phyloP scores from a whole-genome alignment of 2,797 vertebrate species.

The Epinephelus awoara region DNA sequence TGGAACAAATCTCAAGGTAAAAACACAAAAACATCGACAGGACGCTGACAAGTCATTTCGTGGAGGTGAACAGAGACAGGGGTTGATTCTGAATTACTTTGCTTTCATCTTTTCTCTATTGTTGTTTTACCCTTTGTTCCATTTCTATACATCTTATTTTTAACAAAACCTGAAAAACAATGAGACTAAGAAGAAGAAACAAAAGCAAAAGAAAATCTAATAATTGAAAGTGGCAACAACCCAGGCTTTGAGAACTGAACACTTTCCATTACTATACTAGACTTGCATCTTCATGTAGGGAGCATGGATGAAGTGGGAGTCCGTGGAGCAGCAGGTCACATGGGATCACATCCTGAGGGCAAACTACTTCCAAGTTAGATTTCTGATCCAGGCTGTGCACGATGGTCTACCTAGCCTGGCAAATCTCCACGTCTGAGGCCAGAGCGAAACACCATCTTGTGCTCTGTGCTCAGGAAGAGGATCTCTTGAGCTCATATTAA shows the following conservation, averaged over 20 bases:
- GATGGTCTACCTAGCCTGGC: too few species aligned
- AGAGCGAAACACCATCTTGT: too few species aligned
- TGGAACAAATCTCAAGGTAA: not conserved
- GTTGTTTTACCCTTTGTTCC: not conserved
- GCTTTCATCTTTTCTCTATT: not conserved
- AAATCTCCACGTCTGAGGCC: too few species aligned
- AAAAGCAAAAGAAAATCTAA: not conserved
- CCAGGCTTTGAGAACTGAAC: not conserved
- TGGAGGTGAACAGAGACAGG: not conserved
- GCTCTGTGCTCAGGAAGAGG: too few species aligned
- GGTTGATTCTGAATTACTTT: not conserved
- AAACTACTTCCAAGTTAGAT: too few species aligned
- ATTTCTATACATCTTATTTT: not conserved
- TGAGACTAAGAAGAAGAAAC: not conserved
- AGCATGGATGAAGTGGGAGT: too few species aligned
- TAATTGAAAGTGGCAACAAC: not conserved
- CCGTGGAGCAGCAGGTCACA: too few species aligned
- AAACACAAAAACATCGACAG: not conserved
- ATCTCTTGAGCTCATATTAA: too few species aligned
- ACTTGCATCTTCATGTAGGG: too few species aligned
- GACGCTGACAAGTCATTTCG: not conserved
- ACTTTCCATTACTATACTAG: not conserved
- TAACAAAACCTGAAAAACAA: not conserved
- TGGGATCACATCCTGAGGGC: too few species aligned
- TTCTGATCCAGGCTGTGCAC: too few species aligned